Base-by-base conservation (phyloP, 2,888 invertebrate genomes). In the Nipponacmea schrenckii region DNA sequence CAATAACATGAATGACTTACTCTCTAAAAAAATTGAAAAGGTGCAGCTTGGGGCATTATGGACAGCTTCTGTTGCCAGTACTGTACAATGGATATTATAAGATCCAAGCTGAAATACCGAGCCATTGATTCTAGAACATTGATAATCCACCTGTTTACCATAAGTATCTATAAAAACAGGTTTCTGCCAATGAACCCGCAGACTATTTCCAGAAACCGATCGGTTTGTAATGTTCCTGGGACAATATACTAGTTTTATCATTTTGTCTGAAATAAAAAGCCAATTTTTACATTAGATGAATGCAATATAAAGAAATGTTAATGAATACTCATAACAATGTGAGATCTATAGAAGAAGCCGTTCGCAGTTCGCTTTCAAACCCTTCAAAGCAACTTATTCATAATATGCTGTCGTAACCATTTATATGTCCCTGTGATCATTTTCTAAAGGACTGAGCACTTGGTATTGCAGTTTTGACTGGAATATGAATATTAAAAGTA, bases 81-180 rank as follows among this genome's bases (percentile, higher is more conserved):
- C 20, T 26, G 71, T 69, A 65, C 79, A 80, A 24, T 27, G 65
- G 15, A 81, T 75, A 17, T 70, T 71, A 70, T 79, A 72, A 14
- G 68, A 71, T 14, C 78, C 80, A 39, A 77, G 45, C 12, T 69
- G 31, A 62, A 81, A 75, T 56, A 71, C 50, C 0, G 72, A 66
- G 8, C 77, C 77, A 69, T 63, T 79, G 15, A 65, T 62, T 48
- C 72, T 70, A n/a, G 74, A 70, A 67, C 81, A 81, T 7, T 62
- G 56, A 64, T 75, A 69, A 1, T 63, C 62, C 7, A 80, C 65
- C 12, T 71, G 67, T n/a, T 50, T 44, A 56, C 77, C 73, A 56
- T 73, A 69, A 24, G 72, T 67, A 72, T 78, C 76, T 39, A 69
- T 46, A 67, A 81, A 81, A 12, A 70, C 62, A 15, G 80, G 79